Evolutionary conservation across 2,888 invertebrate species (phyloP).

Genomic region (Conistra vaccinii): DNA sequence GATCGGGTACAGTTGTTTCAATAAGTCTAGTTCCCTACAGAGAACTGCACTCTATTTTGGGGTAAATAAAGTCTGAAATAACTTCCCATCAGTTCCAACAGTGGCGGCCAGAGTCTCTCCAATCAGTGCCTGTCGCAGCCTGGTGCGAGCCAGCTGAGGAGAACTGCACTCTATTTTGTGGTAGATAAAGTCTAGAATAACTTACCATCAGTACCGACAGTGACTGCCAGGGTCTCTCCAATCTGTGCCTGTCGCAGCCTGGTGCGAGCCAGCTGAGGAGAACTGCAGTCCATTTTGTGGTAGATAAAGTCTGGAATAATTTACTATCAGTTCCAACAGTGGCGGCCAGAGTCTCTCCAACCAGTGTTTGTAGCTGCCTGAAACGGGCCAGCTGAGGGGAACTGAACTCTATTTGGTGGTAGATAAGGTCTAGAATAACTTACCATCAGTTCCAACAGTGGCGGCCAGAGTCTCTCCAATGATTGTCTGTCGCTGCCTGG

Average conservation of each 20-base stretch:
- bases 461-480: too few species aligned
- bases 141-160: constrained; percentile 92
- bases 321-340: too few species aligned
- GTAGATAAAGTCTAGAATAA: background rate
- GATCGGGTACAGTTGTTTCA: too few species aligned
- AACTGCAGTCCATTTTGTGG: constrained; percentile 98
- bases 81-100: constrained; percentile 90
- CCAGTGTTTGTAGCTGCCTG: too few species aligned
- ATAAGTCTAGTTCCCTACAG: too few species aligned
- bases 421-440: too few species aligned
- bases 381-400: too few species aligned
- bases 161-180: constrained; percentile 67
- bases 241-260: constrained; percentile 93
- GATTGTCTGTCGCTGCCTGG: too few species aligned
- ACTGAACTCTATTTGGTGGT: too few species aligned
- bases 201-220: constrained; percentile 91
- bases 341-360: too few species aligned
- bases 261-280: constrained; percentile 93
- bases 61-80: background rate
- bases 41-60: background rate
- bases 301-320: too few species aligned
- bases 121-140: constrained; percentile 93
- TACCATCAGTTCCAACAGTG: too few species aligned
- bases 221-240: constrained; percentile 97
- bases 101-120: constrained; percentile 98